Evolutionary conservation across 2,113 vertebrate genomes (phyloP).

Genomic region (Siniperca chuatsi): DNA sequence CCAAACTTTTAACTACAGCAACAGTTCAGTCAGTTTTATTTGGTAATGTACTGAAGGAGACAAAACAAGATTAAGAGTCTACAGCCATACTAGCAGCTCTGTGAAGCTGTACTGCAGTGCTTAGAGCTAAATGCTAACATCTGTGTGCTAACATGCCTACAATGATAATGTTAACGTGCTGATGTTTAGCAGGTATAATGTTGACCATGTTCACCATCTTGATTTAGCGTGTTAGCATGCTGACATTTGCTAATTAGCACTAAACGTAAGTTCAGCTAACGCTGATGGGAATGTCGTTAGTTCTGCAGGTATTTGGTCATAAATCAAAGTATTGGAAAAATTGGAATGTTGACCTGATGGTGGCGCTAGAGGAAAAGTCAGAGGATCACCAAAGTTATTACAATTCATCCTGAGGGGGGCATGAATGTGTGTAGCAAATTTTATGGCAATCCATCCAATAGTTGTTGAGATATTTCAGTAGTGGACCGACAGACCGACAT

Average conservation of each 20-base stretch:
- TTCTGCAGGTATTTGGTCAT: not conserved
- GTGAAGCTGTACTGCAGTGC: not conserved
- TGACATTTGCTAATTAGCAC: not conserved
- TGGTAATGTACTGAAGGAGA: constrained; percentile 44
- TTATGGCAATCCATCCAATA: not conserved
- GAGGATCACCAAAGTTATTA: not conserved
- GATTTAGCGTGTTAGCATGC: not conserved
- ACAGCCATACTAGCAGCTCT: not conserved
- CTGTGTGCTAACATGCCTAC: not conserved
- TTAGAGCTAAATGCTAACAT: not conserved
- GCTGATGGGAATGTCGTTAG: not conserved
- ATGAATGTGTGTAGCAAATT: not conserved
- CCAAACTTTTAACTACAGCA: not conserved
- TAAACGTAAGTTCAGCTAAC: not conserved
- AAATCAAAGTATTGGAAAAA: not conserved
- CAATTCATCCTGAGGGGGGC: not conserved
- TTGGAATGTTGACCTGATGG: not conserved
- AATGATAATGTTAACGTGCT: not conserved
- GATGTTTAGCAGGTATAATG: not conserved
- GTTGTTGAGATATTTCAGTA: not conserved
- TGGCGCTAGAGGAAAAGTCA: not conserved
- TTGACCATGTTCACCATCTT: not conserved
- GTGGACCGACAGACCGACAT: not conserved
- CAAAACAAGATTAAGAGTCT: not conserved
- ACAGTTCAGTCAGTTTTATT: constrained; percentile 7